Base-by-base conservation (phyloP, 1,140 invertebrate species). In the Drosophila lowei region DNA sequence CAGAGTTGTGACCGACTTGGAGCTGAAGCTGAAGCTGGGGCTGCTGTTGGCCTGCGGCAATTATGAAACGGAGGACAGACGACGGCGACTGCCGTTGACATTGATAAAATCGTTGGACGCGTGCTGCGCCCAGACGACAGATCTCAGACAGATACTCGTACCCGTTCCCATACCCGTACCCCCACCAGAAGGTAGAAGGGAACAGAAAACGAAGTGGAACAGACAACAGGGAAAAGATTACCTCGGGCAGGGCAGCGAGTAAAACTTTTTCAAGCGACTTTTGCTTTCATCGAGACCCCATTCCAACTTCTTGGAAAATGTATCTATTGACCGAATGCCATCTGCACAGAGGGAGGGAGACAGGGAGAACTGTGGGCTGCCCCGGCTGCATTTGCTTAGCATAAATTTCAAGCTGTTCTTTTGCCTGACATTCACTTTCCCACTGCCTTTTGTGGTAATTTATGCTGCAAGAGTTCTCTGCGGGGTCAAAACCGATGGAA, bases 31-130 rank as follows among this genome's bases (percentile, higher is more conserved):
- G 16, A 76, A 68, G 72, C 74, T 56, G 49, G 55, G 62, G 60
- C 62, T 71, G 49, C 25, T 53, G 46, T 25, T 52, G 53, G 50
- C 79, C 54, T 49, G 56, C 75, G 72, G 67, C 80, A 85, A 75
- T 85, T 79, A 77, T 73, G 70, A 73, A 73, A 65, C 68, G 59
- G 65, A 64, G 49, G 49, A 34, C 34, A 70, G 66, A 57, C 57
- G 66, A 57, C 57, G 46, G 61, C 47, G 60, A 54, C 72, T 78
- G 72, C 59, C 72, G 83, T 79, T 88, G 83, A 88, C 83, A 81
- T 88, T 88, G 83, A 88, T 88, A 78, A 83, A 83, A 88, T 88
- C 83, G 68, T 64, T 76, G 63, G 57, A 74, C 75, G 83, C 83
- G 83, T 88, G 83, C 83, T 73, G 73, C 25, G 73, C 47, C 70